Percentiles rank a stretch among this genome's conserved stretches.
These are phyloP conservation scores for Megathymus violae DNA, from an alignment of 1,140 invertebrate species.

Conservation along the genomic window DNA sequence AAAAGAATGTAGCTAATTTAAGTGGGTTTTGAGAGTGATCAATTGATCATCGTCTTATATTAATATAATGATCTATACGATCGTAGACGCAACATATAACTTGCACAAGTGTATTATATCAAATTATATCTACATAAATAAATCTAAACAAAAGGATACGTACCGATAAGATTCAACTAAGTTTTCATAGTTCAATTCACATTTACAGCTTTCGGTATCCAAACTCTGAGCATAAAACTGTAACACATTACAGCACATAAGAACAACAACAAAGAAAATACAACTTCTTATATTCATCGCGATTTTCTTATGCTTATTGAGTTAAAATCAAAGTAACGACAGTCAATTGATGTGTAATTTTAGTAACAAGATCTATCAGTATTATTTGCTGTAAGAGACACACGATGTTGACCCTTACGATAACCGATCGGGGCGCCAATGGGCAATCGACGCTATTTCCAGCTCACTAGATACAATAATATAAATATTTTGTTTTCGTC, in stretches of 20 bases:
- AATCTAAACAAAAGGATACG: not conserved
- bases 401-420: slow-evolving; percentile 51
- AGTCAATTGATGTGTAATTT: not conserved
- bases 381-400: slow-evolving; percentile 10
- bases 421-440: slow-evolving; percentile 44
- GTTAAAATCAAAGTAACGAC: slow-evolving; percentile 14
- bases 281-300: slow-evolving; percentile 9
- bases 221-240: not conserved
- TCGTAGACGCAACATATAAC: no score
- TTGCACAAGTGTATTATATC: no score
- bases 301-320: not conserved
- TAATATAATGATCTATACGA: no score
- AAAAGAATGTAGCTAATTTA: no score
- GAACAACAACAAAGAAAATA: slow-evolving; percentile 12
- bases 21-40: no score
- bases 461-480: slow-evolving; percentile 23
- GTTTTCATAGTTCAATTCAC: slow-evolving; percentile 15
- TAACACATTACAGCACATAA: slow-evolving; percentile 36
- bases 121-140: no score
- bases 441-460: slow-evolving; percentile 26
- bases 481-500: slow-evolving; percentile 31
- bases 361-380: slow-evolving; percentile 12
- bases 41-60: no score
- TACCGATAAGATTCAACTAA: slow-evolving; percentile 10
- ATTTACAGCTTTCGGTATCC: not conserved